Base-by-base conservation (phyloP, 2,113 vertebrate species). In the Antechinus stuartii region DNA sequence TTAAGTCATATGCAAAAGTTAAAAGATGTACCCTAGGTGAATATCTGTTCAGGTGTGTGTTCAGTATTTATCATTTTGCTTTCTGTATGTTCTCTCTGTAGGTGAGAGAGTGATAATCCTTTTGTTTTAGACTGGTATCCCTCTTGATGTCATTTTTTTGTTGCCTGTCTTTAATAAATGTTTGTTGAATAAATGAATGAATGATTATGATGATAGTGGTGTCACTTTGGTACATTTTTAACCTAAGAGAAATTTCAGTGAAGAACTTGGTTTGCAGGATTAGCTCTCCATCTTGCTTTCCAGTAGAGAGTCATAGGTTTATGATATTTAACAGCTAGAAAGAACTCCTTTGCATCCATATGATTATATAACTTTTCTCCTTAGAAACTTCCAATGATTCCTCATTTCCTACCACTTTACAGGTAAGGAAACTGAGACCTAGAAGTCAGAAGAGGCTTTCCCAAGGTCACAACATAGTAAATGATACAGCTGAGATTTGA, bases 21-120 rank as follows among this genome's bases (percentile, higher is more conserved):
- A 6, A 90, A 5, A 42, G 19, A 84, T 5, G 26, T 26, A 35
- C 30, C 84, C 53, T 0, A 6, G 47, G 26, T 53, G 22, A 14
- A 35, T 0, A n/a, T 50, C 50, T 24, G 19, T 90, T 42, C 42
- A 84, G 1, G 53, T 68, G 47, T 61, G 52, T 30, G 47, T 35
- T 84, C 92, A 49, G 56, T 89, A 94, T 89, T 91, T 90, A 92
- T 90, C 22, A 94, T 92, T 94, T 93, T 54, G 94, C 35, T 76
- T 94, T 96, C 90, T 42, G 89, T 90, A 46, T 0, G 27, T 93
- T 90, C 91, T 90, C 95, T 42, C 91, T 95, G 68, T 93, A 96
- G 2, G 49, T 92, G 96, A 91, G 96, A 93, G 94, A 94, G 91
- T 53, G 89, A 54, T 57, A 76, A 90, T 94, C 90, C 42, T 68